Percentiles rank a stretch among this genome's conserved stretches.
Conservation (phyloP, 2,888 invertebrate genomes). For the Parthenolecanium corni region DNA sequence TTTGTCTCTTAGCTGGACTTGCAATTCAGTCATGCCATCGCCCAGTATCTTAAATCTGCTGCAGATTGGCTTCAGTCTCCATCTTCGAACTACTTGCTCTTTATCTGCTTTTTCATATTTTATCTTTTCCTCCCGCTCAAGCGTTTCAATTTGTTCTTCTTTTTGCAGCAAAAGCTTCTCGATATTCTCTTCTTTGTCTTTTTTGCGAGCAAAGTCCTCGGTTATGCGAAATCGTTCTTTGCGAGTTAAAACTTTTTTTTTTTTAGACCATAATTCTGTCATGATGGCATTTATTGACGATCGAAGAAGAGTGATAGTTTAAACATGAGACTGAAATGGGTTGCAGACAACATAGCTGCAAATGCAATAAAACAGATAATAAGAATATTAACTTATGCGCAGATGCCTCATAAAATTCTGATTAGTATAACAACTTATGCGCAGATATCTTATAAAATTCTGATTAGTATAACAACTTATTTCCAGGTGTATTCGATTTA, state of each 20-base stretch:
- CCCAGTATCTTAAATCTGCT: background rate
- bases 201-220: constrained; percentile 3
- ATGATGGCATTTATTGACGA: background rate
- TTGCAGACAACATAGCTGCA: background rate
- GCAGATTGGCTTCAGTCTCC: background rate
- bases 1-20: background rate
- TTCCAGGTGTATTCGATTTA: no score
- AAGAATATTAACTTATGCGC: background rate
- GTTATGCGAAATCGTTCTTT: constrained; percentile 22
- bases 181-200: constrained; percentile 10
- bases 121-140: constrained; percentile 5
- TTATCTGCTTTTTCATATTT: constrained; percentile 1
- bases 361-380: background rate
- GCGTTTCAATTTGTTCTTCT: background rate
- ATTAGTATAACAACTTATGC: no score
- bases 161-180: constrained; percentile 1
- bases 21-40: background rate
- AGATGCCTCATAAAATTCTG: background rate
- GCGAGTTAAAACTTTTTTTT: constrained; percentile 18
- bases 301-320: background rate
- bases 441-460: no score
- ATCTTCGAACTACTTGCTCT: background rate
- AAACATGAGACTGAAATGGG: background rate
- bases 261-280: constrained; percentile 19
- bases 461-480: no score